These are phyloP conservation scores for Steinernema carpocapsae DNA, from an alignment of 2,888 invertebrate species.

Conservation along the genomic window DNA sequence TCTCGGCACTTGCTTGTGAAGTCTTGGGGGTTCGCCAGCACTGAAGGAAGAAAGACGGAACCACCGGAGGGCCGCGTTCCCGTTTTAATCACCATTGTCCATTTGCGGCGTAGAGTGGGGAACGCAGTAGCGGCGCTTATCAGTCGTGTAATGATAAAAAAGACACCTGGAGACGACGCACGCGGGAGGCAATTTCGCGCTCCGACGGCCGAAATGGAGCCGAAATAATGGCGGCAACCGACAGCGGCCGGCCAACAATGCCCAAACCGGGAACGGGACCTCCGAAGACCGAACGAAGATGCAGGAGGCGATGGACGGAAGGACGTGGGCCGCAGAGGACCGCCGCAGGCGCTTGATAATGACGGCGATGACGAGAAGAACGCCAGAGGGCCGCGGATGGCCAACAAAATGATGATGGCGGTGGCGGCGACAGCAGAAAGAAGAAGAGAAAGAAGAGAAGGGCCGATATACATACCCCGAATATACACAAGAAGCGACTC, in stretches of 20 bases:
- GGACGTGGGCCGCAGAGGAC: conserved; percentile 29
- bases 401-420: conserved; percentile 33
- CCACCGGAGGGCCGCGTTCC: too few relatives aligned
- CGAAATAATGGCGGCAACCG: background rate
- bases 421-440: background rate
- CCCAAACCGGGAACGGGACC: background rate
- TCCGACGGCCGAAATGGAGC: background rate
- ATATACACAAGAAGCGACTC: conserved; percentile 33
- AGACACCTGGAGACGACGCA: conserved; percentile 32
- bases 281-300: too few relatives aligned
- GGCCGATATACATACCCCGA: conserved; percentile 26
- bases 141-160: conserved; percentile 13
- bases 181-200: conserved; percentile 12
- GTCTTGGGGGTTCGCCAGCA: background rate
- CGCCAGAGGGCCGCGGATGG: conserved; percentile 34
- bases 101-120: background rate
- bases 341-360: conserved; percentile 34
- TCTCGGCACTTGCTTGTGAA: background rate
- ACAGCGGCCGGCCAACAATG: conserved; percentile 18
- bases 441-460: background rate
- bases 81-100: conserved; percentile 35
- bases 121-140: background rate
- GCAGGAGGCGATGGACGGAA: background rate
- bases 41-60: too few relatives aligned
- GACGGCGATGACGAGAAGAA: conserved; percentile 32